Evolutionary conservation across 2,113 vertebrate genomes (phyloP).

Genomic region (Megaceryle torquata): DNA sequence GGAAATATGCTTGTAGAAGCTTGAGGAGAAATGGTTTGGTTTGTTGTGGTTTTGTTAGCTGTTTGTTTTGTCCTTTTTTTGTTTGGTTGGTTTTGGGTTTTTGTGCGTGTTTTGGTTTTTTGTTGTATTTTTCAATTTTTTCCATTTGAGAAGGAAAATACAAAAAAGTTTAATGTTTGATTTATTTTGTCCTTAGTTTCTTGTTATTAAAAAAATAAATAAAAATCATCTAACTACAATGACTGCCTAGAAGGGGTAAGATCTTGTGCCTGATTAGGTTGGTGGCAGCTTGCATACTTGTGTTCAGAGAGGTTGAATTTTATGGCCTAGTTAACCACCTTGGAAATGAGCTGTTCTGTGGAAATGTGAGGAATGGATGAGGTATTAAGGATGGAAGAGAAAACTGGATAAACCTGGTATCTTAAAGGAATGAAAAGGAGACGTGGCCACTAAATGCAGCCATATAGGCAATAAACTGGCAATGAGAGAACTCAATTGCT

Average conservation of each 20-base stretch:
- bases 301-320: neutral
- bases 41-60: neutral
- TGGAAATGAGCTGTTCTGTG: neutral
- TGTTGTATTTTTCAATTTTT: neutral
- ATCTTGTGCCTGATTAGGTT: neutral
- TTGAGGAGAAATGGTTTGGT: neutral
- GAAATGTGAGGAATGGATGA: neutral
- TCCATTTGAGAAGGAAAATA: neutral
- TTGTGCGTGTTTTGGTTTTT: too few species aligned
- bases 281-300: neutral
- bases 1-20: neutral
- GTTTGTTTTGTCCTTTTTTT: too few species aligned
- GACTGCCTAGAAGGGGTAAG: neutral
- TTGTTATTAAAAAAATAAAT: neutral
- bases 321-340: neutral
- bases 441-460: neutral
- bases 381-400: neutral
- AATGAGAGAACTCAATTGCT: neutral
- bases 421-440: neutral
- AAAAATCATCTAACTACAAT: neutral
- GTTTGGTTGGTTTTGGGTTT: too few species aligned
- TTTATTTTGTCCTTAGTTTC: neutral
- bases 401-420: neutral
- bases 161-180: neutral
- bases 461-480: neutral